A percentile compares a stretch with the other conserved stretches of the same genome.
phyloP scores from a whole-genome alignment of 2,888 invertebrate genomes.

The Cordylochernes scorpioides region DNA sequence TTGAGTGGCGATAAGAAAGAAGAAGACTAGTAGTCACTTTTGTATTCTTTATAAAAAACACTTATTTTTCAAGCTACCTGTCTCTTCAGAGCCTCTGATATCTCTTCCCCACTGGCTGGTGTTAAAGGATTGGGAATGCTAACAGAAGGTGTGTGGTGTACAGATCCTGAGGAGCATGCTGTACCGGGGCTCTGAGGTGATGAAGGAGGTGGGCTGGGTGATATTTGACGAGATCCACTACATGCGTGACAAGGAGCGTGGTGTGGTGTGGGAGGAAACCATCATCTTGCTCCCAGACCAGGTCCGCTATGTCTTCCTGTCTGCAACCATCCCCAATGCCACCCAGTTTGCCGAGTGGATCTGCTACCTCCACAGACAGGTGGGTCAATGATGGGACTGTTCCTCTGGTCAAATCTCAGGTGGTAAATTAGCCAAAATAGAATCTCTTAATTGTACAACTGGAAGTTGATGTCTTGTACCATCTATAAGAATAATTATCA shows the following conservation, averaged over 20 bases:
- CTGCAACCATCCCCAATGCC: constrained; percentile 97
- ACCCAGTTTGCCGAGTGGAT: constrained; percentile 42
- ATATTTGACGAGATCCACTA: constrained; percentile 99
- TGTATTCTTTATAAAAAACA: too few species aligned
- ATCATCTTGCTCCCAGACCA: constrained; percentile 86
- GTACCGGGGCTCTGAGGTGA: constrained; percentile 89
- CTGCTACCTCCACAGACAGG: constrained; percentile 47
- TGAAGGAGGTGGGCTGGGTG: constrained; percentile 99
- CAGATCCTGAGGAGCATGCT: constrained; percentile 92
- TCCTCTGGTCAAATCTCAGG: constrained; percentile 1
- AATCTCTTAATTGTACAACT: too few species aligned
- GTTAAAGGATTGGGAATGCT: not conserved
- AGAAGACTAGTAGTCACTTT: too few species aligned
- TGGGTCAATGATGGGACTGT: constrained; percentile 11
- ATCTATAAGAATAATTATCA: too few species aligned
- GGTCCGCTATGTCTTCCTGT: constrained; percentile 92
- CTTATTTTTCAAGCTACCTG: too few species aligned
- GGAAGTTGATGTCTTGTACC: too few species aligned
- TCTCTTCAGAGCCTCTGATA: too few species aligned
- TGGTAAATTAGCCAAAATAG: too few species aligned
- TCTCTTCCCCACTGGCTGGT: constrained; percentile 1
- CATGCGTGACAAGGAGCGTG: constrained; percentile 96
- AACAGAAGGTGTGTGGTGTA: constrained; percentile 7
- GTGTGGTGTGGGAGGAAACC: constrained; percentile 99
- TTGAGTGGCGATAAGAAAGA: too few species aligned